Percentiles rank a stretch among this genome's conserved stretches.
These are phyloP conservation scores for Furnarius figulus DNA, from an alignment of 2,113 vertebrate genomes.

Conservation along the genomic window DNA sequence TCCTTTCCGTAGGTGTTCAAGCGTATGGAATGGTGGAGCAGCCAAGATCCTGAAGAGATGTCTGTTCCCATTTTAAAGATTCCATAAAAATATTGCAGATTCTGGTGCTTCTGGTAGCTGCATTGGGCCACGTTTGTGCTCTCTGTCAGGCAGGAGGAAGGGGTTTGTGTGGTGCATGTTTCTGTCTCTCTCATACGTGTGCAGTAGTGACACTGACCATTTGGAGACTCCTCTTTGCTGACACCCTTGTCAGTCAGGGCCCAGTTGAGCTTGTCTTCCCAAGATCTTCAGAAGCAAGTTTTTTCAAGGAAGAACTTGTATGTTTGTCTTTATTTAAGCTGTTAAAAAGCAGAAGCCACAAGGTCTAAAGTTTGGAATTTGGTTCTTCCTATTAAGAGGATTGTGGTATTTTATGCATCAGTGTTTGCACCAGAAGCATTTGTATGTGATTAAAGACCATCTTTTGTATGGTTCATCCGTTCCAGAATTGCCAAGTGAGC, in stretches of 20 bases:
- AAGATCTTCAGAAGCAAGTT: neutral
- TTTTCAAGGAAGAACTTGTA: neutral
- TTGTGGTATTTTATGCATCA: neutral
- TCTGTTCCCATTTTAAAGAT: neutral
- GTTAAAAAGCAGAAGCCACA: neutral
- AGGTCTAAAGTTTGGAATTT: neutral
- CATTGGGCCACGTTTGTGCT: neutral
- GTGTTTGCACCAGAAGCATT: neutral
- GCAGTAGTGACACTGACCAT: neutral
- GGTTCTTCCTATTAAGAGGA: neutral
- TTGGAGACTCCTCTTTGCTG: neutral
- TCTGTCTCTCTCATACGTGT: neutral
- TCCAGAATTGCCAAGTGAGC: neutral
- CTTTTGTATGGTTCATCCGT: neutral
- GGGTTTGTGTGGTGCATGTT: neutral
- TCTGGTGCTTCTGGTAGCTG: neutral
- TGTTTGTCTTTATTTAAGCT: neutral
- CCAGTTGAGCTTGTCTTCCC: neutral
- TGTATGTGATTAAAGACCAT: neutral
- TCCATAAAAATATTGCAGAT: neutral
- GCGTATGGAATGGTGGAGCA: neutral
- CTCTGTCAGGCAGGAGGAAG: neutral
- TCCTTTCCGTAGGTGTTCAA: neutral
- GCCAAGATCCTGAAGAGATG: neutral
- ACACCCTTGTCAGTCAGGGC: neutral